A percentile compares a stretch with the other conserved stretches of the same genome.
Evolutionary conservation across 2,888 invertebrate species (phyloP).

Genomic region (Clusia tigrina): DNA sequence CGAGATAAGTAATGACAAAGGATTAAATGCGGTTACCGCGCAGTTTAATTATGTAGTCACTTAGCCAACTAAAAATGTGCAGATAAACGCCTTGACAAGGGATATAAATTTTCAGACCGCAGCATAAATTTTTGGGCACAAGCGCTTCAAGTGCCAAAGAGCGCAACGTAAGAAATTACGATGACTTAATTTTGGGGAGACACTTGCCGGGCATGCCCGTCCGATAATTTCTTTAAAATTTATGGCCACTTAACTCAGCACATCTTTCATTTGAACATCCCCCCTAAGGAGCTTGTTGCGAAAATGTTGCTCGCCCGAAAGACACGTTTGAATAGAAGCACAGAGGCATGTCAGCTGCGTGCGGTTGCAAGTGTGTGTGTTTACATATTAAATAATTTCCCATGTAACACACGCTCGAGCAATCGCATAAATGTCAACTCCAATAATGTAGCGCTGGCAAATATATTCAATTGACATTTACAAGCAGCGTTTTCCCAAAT

Average conservation of each 20-base stretch:
- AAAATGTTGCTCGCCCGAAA: too few species aligned
- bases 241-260: background rate
- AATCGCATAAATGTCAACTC: constrained; percentile 12
- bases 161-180: background rate
- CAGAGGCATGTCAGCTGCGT: too few species aligned
- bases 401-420: too few species aligned
- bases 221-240: background rate
- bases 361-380: too few species aligned
- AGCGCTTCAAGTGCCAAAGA: constrained; percentile 19
- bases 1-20: constrained; percentile 32
- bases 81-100: constrained; percentile 28
- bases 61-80: background rate
- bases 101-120: constrained; percentile 19
- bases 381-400: too few species aligned
- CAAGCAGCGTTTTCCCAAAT: background rate
- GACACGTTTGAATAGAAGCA: too few species aligned
- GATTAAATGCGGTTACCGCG: constrained; percentile 21
- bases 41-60: constrained; percentile 28
- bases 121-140: constrained; percentile 21
- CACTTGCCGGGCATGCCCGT: background rate
- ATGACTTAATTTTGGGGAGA: background rate
- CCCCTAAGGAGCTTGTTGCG: too few species aligned
- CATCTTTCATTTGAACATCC: too few species aligned
- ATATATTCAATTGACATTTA: constrained; percentile 19
- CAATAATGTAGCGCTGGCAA: constrained; percentile 10